Conservation (phyloP, 2,797 vertebrate genomes). For the Carcharodon carcharias region DNA sequence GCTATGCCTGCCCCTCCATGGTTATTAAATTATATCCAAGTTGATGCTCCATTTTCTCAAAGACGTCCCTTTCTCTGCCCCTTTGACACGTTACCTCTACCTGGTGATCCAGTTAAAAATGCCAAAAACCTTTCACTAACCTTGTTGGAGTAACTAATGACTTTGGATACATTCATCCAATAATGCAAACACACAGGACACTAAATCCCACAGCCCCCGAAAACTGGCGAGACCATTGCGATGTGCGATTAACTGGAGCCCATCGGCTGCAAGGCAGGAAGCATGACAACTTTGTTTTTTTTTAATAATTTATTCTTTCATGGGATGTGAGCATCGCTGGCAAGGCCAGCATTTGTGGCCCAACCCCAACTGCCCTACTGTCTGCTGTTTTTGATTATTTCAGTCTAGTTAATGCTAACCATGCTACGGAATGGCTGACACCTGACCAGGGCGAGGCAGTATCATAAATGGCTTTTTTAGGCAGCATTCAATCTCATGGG, state of each 20-base stretch:
- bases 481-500: too few species aligned
- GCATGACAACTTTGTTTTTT: too few species aligned
- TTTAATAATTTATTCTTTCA: too few species aligned
- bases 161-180: background rate
- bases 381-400: too few species aligned
- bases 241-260: too few species aligned
- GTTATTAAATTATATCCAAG: background rate
- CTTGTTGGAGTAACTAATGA: background rate
- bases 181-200: too few species aligned
- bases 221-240: too few species aligned
- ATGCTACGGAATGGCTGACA: background rate
- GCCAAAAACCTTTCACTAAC: background rate
- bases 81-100: background rate
- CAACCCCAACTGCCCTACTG: too few species aligned
- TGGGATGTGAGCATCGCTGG: too few species aligned
- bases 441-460: background rate
- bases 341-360: too few species aligned
- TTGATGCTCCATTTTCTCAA: background rate
- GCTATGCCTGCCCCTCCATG: background rate
- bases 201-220: too few species aligned
- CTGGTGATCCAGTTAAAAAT: background rate
- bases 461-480: background rate
- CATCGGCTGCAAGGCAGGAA: too few species aligned
- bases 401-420: background rate
- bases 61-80: background rate